A percentile compares a stretch with the other conserved stretches of the same genome.
phyloP scores from a whole-genome alignment of 2,888 invertebrate genomes.

The Ypsolopha sequella region DNA sequence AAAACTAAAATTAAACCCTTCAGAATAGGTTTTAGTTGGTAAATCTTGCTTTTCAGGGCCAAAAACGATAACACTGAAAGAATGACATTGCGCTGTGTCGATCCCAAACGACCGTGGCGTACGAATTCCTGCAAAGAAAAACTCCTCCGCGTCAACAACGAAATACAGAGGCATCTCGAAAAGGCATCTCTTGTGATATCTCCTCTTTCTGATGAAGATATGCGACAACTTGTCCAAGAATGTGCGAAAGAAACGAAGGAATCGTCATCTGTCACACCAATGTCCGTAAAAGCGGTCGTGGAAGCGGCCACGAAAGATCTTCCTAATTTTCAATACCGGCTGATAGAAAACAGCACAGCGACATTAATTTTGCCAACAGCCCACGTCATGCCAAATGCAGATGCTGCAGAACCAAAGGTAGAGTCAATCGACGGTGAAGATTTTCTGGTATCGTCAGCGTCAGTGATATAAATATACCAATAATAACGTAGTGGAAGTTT shows the following conservation, averaged over 20 bases:
- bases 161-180: slow-evolving; percentile 44
- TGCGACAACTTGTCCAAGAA: slow-evolving; percentile 35
- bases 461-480: too few species aligned
- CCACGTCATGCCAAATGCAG: slow-evolving; percentile 13
- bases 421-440: too few species aligned
- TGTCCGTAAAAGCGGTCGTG: slow-evolving; percentile 37
- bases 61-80: neutral
- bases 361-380: slow-evolving; percentile 37
- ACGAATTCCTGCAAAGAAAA: slow-evolving; percentile 48
- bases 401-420: too few species aligned
- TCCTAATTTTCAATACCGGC: slow-evolving; percentile 50
- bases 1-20: too few species aligned
- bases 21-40: too few species aligned
- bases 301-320: slow-evolving; percentile 44
- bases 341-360: slow-evolving; percentile 44
- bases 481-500: too few species aligned
- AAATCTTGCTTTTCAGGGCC: neutral
- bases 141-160: slow-evolving; percentile 42
- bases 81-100: slow-evolving; percentile 11
- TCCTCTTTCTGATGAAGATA: slow-evolving; percentile 34
- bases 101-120: slow-evolving; percentile 53
- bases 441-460: too few species aligned
- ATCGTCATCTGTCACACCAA: slow-evolving; percentile 17
- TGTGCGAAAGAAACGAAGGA: slow-evolving; percentile 25
- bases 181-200: slow-evolving; percentile 26